These are phyloP conservation scores for Perccottus glenii DNA, from an alignment of 2,113 vertebrate genomes.

Conservation along the genomic window DNA sequence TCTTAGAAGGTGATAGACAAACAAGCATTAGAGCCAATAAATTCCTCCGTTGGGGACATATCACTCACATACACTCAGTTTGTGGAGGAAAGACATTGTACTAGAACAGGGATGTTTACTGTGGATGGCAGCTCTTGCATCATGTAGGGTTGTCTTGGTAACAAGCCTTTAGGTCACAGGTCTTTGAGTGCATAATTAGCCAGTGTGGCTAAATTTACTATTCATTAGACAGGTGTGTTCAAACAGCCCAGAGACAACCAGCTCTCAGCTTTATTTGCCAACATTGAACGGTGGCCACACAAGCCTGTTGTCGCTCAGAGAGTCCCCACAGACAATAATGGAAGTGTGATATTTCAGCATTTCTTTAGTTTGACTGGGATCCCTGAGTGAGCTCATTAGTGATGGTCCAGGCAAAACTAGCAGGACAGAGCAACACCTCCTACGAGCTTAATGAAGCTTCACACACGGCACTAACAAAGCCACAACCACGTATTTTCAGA, in stretches of 20 bases:
- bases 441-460: conserved; percentile 37
- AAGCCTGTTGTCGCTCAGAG: neutral
- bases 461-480: conserved; percentile 19
- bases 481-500: conserved; percentile 27
- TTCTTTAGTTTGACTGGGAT: conserved; percentile 15
- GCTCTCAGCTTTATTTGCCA: neutral
- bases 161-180: conserved; percentile 30
- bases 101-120: conserved; percentile 1
- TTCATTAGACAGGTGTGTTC: conserved; percentile 43
- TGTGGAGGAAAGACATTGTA: no score
- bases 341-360: neutral
- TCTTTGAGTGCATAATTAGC: conserved; percentile 37
- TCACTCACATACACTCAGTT: neutral
- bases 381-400: conserved; percentile 33
- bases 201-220: conserved; percentile 16
- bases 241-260: neutral
- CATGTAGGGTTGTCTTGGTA: conserved; percentile 33
- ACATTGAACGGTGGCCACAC: neutral
- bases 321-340: neutral
- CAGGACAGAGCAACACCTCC: conserved; percentile 36
- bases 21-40: neutral
- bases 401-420: conserved; percentile 7
- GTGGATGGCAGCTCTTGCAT: conserved; percentile 3
- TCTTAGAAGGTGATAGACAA: neutral
- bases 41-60: neutral